Evolutionary conservation across 2,888 invertebrate species (phyloP), one percentile per base, ranked within the genome.

Genomic region (Magallana nippona): DNA sequence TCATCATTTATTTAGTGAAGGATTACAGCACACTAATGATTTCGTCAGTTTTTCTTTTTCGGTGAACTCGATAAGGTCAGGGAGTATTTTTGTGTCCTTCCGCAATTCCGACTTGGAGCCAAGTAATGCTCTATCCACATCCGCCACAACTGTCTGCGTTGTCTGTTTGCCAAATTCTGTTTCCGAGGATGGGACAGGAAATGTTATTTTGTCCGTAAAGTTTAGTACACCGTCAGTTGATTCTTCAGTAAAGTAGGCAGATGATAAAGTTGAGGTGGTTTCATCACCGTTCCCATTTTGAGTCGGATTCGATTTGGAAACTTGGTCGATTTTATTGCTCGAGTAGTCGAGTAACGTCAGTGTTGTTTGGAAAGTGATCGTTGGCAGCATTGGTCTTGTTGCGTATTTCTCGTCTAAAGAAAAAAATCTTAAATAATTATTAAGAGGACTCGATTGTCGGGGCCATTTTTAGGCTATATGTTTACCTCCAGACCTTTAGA

Each of bases 1-100:
- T 44, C 10, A 44, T 44, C 5, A 44, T 8, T 27, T 27, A 27
- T 8, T 8, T 44, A 44, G 44, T 71, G 71, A 22, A 2, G 71
- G 22, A 71, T 71, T 71, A 71, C 71, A 71, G 15, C 71, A 71
- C 8, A 71, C 22, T 32, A 71, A 0, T 22, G 71, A 71, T 71
- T 71, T 71, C 15, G 71, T 71, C 15, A 71, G 71, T 71, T 71
- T 71, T 15, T 71, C 71, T 27, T 71, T 71, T 27, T 71, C 32
- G 22, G 22, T 71, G 22, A 22, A 8, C 11, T 22, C 27, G 22
- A 71, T 32, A 22, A 71, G 71, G 15, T 27, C 27, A 15, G 71
- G 71, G 3, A 13, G 32, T 32, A 71, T 2, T 27, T 71, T 71
- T 32, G 71, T 71, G 71, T 71, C 71, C 27, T 19, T 71, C 71